Percentiles rank a stretch among this genome's conserved stretches.
Evolutionary conservation across 2,888 invertebrate genomes (phyloP).

Genomic region (Hedychridium roseum): DNA sequence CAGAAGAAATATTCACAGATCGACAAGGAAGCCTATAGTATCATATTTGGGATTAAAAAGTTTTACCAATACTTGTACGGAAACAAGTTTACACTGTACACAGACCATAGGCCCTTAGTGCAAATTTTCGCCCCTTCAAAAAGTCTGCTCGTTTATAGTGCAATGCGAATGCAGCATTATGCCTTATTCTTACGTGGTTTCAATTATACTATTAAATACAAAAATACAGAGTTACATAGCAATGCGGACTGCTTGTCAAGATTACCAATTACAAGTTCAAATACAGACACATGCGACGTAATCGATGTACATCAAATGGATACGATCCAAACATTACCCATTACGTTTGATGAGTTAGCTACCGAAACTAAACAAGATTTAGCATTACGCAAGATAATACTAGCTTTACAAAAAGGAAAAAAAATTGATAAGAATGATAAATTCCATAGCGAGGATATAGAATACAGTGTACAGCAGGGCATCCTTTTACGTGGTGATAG

Average conservation of each 20-base stretch:
- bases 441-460: constrained; percentile 5
- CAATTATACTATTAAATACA: constrained; percentile 11
- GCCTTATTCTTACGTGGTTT: constrained; percentile 15
- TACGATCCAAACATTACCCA: background rate
- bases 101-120: constrained; percentile 52
- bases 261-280: background rate
- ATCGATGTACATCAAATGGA: background rate
- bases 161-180: constrained; percentile 15
- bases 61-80: constrained; percentile 37
- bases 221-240: constrained; percentile 5
- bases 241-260: constrained; percentile 20
- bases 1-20: constrained; percentile 35
- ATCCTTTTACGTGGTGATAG: constrained; percentile 22
- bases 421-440: background rate
- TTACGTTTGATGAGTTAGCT: background rate
- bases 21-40: constrained; percentile 36
- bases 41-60: constrained; percentile 30
- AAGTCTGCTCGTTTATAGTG: constrained; percentile 15
- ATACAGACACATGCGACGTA: background rate
- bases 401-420: background rate
- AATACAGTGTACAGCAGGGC: constrained; percentile 13
- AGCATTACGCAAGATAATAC: background rate
- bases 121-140: constrained; percentile 18
- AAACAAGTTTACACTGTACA: constrained; percentile 40
- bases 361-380: background rate